Conservation (phyloP, 2,797 vertebrate species). For the Arrhamphus sclerolepis region DNA sequence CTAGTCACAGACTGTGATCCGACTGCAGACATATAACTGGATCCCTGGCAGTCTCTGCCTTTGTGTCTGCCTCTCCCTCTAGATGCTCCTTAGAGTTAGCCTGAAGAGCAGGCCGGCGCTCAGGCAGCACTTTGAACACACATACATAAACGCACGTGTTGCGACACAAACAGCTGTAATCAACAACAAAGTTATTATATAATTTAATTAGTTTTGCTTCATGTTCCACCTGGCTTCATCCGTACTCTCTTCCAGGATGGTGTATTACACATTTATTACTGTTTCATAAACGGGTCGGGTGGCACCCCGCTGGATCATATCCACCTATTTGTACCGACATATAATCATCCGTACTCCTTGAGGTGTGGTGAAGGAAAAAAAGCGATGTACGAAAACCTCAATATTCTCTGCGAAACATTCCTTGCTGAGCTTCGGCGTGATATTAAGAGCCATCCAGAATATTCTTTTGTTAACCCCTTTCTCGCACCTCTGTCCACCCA, state of each 20-base stretch:
- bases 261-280: constrained; percentile 11
- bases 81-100: constrained; percentile 29
- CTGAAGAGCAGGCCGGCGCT: constrained; percentile 34
- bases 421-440: constrained; percentile 72
- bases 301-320: constrained; percentile 21
- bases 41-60: constrained; percentile 12
- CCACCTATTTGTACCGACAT: constrained; percentile 27
- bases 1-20: constrained; percentile 33
- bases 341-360: constrained; percentile 28
- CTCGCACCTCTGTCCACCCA: constrained; percentile 58
- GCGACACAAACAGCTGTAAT: constrained; percentile 3
- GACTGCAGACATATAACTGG: constrained; percentile 29
- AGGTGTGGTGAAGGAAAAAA: constrained; percentile 15
- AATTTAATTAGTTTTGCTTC: constrained; percentile 6
- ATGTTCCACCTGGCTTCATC: constrained; percentile 28
- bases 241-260: constrained; percentile 10
- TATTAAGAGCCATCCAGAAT: constrained; percentile 89
- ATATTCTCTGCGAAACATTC: constrained; percentile 64
- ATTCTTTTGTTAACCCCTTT: constrained; percentile 86
- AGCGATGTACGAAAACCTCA: constrained; percentile 38
- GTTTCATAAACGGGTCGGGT: constrained; percentile 34
- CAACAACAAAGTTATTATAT: constrained; percentile 5
- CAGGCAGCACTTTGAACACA: constrained; percentile 13
- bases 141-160: background rate
- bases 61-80: background rate